Base-by-base conservation (phyloP, 2,113 vertebrate species). In the Nothoprocta pentlandii region DNA sequence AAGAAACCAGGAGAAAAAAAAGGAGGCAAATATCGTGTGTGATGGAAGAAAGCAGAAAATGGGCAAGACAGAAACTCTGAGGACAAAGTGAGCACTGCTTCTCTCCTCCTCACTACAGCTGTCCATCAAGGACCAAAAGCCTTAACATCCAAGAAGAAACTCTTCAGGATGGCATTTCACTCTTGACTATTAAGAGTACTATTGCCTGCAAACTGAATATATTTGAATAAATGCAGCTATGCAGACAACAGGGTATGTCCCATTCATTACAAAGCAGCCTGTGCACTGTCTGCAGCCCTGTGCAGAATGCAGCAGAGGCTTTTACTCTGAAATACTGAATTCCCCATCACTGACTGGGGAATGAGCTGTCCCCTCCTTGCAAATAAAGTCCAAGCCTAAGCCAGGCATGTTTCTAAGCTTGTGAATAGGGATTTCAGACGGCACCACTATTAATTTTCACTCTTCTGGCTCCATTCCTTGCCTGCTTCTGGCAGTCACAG, bases 401-500 rank as follows among this genome's bases (percentile, higher is more conserved):
- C 36, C 42, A 84, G 46, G 62, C 77, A 49, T 76, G 49, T 84
- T 94, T 90, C 95, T 87, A 73, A 93, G 53, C 86, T 94, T 90
- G 90, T 0, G 34, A 53, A 90, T 82, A 83, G 77, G 83, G 86
- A 88, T 90, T 95, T 94, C 89, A 93, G 94, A 92, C 89, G 81
- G 58, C 39, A 68, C 41, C 16, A n/a, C 80, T 93, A 93, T 91
- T 90, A 94, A 96, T 93, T 91, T 93, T 95, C 95, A 93, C 85
- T 95, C 83, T 90, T 88, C 92, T 95, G 95, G 93, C 95, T 95
- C 77, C 68, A 86, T 93, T 95, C 58, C 92, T 94, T 94, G 41
- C 88, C 92, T 88, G 80, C 93, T 95, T 88, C 93, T 96, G 94
- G 90, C 93, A 94, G 61, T 94, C 94, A 94, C 88, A 95, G 86